Percentiles rank a stretch among this genome's conserved stretches.
Conservation (phyloP, 2,888 invertebrate genomes). For the Phrixothrix hirtus region DNA sequence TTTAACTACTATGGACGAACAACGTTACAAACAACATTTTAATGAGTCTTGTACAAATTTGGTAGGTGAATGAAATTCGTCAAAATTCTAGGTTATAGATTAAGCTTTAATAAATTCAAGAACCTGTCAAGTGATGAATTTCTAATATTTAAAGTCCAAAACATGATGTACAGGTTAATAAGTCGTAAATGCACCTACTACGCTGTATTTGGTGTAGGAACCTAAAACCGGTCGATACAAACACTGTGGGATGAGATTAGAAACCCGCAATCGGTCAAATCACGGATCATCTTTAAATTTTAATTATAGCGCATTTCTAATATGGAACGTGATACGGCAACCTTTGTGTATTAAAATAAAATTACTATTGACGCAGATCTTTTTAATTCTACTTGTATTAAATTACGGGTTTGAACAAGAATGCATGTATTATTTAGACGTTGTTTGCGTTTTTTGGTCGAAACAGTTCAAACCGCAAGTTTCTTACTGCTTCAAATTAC, state of each 20-base stretch:
- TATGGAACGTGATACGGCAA: slow-evolving; percentile 31
- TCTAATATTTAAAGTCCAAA: background rate
- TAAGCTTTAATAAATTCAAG: background rate
- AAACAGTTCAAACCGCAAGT: slow-evolving; percentile 15
- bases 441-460: slow-evolving; percentile 10
- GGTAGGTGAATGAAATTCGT: slow-evolving; percentile 1
- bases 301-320: slow-evolving; percentile 29
- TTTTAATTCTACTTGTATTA: slow-evolving; percentile 18
- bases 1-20: slow-evolving; percentile 1
- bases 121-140: background rate
- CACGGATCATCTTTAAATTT: slow-evolving; percentile 21
- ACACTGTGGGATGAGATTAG: slow-evolving; percentile 9
- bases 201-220: slow-evolving; percentile 8
- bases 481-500: slow-evolving; percentile 19
- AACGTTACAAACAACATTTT: slow-evolving; percentile 5
- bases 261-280: slow-evolving; percentile 20
- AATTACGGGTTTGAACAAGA: slow-evolving; percentile 19
- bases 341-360: slow-evolving; percentile 28
- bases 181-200: slow-evolving; percentile 2
- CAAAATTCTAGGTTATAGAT: background rate
- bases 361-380: slow-evolving; percentile 21
- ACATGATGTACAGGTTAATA: background rate
- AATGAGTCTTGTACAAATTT: slow-evolving; percentile 4
- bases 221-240: slow-evolving; percentile 10
- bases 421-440: slow-evolving; percentile 22